These are phyloP conservation scores for Penaeus monodon DNA, from an alignment of 2,888 invertebrate species.

Conservation along the genomic window DNA sequence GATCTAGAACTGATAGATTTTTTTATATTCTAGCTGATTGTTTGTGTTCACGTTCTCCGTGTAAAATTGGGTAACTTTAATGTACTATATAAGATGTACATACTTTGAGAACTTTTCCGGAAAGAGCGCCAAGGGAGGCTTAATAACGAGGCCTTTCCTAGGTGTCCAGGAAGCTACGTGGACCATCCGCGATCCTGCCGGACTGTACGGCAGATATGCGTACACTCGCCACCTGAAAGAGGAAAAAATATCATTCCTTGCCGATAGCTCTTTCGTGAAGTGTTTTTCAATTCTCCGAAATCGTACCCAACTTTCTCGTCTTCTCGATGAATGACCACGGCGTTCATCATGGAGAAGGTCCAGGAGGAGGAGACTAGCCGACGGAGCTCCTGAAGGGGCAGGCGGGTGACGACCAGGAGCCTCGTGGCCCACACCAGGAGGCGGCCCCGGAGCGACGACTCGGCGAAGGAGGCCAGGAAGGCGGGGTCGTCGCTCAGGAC, in stretches of 20 bases:
- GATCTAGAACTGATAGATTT: too few species aligned
- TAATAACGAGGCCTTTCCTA: neutral
- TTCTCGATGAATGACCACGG: slow-evolving; percentile 8
- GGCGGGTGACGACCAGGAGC: slow-evolving; percentile 31
- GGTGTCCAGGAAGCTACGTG: slow-evolving; percentile 18
- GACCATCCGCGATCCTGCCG: neutral
- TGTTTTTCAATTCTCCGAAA: neutral
- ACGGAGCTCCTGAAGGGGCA: slow-evolving; percentile 15
- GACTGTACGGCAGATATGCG: slow-evolving; percentile 29
- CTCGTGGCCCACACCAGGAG: slow-evolving; percentile 33
- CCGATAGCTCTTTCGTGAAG: neutral
- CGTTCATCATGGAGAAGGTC: slow-evolving; percentile 38
- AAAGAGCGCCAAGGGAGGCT: neutral
- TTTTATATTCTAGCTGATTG: too few species aligned
- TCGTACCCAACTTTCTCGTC: neutral
- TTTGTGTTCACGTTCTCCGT: neutral
- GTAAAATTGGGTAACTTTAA: neutral
- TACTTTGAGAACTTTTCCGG: slow-evolving; percentile 32
- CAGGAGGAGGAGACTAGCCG: slow-evolving; percentile 22
- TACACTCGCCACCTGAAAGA: slow-evolving; percentile 15
- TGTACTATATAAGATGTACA: neutral
- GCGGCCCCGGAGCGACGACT: slow-evolving; percentile 14
- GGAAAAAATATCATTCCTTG: neutral
- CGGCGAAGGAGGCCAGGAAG: slow-evolving; percentile 41
- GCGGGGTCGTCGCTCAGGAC: slow-evolving; percentile 19